A percentile compares a stretch with the other conserved stretches of the same genome.
phyloP scores from a whole-genome alignment of 2,113 vertebrate genomes.

The Pipra filicauda region DNA sequence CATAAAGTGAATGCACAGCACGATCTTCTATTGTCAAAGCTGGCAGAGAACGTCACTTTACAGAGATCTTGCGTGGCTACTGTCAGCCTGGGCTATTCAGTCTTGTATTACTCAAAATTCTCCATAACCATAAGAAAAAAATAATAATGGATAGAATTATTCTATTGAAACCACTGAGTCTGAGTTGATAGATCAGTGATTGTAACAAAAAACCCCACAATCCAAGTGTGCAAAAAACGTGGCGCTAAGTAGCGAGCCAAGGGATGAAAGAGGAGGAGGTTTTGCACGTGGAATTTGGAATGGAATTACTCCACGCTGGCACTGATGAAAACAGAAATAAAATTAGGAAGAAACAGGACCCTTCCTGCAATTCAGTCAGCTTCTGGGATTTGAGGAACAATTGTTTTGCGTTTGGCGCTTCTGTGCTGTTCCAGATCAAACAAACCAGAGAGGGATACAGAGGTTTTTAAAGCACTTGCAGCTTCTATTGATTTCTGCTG shows the following conservation, averaged over 20 bases:
- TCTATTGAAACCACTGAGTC: background rate
- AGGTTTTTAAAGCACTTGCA: background rate
- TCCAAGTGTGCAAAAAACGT: background rate
- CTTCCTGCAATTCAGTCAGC: background rate
- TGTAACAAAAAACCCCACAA: background rate
- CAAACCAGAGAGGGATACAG: background rate
- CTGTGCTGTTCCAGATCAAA: background rate
- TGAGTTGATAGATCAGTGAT: background rate
- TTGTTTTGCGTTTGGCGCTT: background rate
- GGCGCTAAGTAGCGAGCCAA: background rate
- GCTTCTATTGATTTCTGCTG: background rate
- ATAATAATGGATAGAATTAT: background rate
- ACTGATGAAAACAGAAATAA: background rate
- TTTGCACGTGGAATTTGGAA: background rate
- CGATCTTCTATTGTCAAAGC: background rate
- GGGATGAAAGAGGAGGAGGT: background rate
- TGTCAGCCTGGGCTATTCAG: background rate
- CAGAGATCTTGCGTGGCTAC: background rate
- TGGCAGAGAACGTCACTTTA: background rate
- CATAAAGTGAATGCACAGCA: background rate
- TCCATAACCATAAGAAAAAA: background rate
- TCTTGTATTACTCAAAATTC: background rate
- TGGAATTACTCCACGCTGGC: background rate
- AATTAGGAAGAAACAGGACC: background rate
- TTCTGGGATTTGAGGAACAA: background rate